Percentiles rank a stretch among this genome's conserved stretches.
Conservation (phyloP, 2,888 invertebrate genomes). For the Sycophila texana region DNA sequence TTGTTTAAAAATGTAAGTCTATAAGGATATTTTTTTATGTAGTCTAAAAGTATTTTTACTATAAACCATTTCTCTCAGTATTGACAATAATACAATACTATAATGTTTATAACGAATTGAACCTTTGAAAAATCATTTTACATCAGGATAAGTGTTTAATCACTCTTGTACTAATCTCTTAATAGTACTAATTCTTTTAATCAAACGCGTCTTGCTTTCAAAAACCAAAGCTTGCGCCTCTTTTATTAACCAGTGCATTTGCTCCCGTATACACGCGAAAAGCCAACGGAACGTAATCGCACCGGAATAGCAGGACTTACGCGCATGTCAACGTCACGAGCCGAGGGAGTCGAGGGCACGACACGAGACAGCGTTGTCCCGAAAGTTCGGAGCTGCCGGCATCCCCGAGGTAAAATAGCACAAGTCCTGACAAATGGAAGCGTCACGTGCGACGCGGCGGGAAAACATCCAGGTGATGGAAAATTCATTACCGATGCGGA, state of each 20-base stretch:
- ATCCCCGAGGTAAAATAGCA: constrained; percentile 10
- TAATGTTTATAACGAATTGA: too few relatives aligned
- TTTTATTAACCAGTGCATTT: background rate
- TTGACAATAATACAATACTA: too few relatives aligned
- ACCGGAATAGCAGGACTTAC: background rate
- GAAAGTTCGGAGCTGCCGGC: constrained; percentile 28
- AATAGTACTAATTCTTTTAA: too few relatives aligned
- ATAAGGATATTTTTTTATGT: too few relatives aligned
- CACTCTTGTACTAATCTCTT: too few relatives aligned
- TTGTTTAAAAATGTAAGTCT: too few relatives aligned
- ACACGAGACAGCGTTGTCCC: background rate
- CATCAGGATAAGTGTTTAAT: too few relatives aligned
- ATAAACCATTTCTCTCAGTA: too few relatives aligned
- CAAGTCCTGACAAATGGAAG: constrained; percentile 42
- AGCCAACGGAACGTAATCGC: background rate
- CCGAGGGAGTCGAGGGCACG: constrained; percentile 1
- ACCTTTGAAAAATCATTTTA: too few relatives aligned
- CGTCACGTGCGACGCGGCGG: constrained; percentile 28
- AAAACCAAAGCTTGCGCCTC: too few relatives aligned
- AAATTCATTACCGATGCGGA: constrained; percentile 35
- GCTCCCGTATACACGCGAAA: background rate
- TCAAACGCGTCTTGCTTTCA: too few relatives aligned
- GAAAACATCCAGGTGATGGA: constrained; percentile 21
- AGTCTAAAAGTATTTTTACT: too few relatives aligned
- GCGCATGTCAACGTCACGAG: constrained; percentile 18